Evolutionary conservation across 2,888 invertebrate species (phyloP), one percentile per base, ranked within the genome.

Genomic region (Eurytoma adleriae): DNA sequence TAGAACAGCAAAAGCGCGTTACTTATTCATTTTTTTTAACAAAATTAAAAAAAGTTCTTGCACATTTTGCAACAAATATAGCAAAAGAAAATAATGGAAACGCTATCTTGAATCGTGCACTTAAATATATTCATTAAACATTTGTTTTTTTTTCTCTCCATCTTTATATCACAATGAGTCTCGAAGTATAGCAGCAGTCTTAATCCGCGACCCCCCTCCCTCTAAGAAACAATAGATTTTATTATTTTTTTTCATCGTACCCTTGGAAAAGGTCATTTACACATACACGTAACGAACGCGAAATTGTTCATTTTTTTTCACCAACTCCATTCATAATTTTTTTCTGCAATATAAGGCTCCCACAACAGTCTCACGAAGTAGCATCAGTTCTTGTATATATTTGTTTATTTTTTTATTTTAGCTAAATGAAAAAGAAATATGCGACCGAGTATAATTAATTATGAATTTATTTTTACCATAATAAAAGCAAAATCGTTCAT

Each of bases 281-380:
- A 80, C 79, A 78, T 81, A 77, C 80, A 66, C 74, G 79, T 70
- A 83, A 79, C 70, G 40, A 83, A 79, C 70, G 40, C 56, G 52
- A 59, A 80, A 64, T 56, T 54, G 50, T 48, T 67, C 24, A 18
- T 48, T 67, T 59, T 68, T 71, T 68, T 24, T 56, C 50, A 64
- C 50, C 77, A 78, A 71, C 73, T 69, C 30, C 24, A 72, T 68
- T 74, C 68, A 76, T 61, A 74, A 79, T 80, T 74, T 79, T 79
- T 62, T 54, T 54, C 75, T 64, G 30, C 40, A 84, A 84, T 86
- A 86, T 87, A 87, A 87, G 87, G 87, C 87, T 86, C 85, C 85
- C 86, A 85, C 86, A 84, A 85, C 87, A 87, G 87, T 87, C 86
- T 87, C 86, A 87, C 86, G 84, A 86, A 86, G 85, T 86, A 86